A percentile compares a stretch with the other conserved stretches of the same genome.
Conservation (phyloP, 2,797 vertebrate genomes). For the Bradypodion pumilum region DNA sequence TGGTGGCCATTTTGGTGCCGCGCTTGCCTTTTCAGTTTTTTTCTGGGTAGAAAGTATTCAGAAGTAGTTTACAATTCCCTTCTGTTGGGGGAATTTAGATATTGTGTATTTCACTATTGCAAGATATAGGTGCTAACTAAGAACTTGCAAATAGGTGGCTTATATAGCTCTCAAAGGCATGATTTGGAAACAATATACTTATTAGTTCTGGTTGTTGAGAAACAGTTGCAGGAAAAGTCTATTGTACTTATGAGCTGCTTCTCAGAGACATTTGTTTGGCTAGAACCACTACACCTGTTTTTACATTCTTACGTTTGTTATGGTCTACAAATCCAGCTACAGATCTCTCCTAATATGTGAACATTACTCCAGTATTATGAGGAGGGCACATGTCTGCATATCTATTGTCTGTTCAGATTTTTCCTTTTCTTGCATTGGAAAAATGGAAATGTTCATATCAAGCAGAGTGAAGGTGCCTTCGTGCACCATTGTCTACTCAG, state of each 20-base stretch:
- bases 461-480: too few relatives aligned
- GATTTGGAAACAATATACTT: not conserved
- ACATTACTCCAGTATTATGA: not conserved
- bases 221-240: not conserved
- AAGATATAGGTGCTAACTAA: not conserved
- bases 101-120: not conserved
- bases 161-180: not conserved
- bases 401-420: not conserved
- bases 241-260: not conserved
- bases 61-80: too few relatives aligned
- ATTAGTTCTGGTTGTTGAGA: not conserved
- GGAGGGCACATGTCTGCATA: not conserved
- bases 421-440: not conserved
- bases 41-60: too few relatives aligned
- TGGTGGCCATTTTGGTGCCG: too few relatives aligned
- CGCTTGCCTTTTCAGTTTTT: too few relatives aligned
- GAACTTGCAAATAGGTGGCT: too few relatives aligned
- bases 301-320: not conserved
- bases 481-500: too few relatives aligned
- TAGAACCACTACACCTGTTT: not conserved
- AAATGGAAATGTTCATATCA: too few relatives aligned
- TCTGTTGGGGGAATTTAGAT: too few relatives aligned
- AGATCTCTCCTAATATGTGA: not conserved
- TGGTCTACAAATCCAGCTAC: not conserved
- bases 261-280: not conserved